These are phyloP conservation scores for Eidolon helvum DNA, from an alignment of 2,113 vertebrate genomes.

Conservation along the genomic window DNA sequence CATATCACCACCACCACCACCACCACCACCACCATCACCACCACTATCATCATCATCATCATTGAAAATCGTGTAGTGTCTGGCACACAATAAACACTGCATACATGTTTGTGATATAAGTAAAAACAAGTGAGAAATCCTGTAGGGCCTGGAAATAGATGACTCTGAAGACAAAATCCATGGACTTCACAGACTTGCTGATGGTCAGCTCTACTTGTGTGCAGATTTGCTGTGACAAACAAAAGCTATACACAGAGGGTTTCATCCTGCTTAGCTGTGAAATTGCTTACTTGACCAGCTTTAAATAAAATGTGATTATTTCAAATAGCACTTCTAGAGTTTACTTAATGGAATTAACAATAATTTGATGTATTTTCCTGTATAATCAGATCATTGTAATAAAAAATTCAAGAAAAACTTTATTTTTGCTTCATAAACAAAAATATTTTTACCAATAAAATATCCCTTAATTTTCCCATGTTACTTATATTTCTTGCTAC, in stretches of 20 bases:
- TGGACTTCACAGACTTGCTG: not conserved
- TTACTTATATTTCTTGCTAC: conserved; percentile 14
- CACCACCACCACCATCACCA: too few relatives aligned
- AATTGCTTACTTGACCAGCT: not conserved
- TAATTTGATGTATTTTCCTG: not conserved
- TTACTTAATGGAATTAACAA: not conserved
- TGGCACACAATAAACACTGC: not conserved
- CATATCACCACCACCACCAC: not conserved
- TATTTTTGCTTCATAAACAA: not conserved
- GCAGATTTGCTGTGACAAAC: not conserved
- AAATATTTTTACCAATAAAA: not conserved
- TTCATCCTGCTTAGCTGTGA: not conserved
- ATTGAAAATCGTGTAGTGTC: not conserved
- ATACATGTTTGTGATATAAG: not conserved
- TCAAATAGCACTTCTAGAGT: not conserved
- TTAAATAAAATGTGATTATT: not conserved
- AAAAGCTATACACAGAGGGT: not conserved
- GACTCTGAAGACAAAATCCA: not conserved
- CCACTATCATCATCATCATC: not conserved
- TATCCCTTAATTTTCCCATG: not conserved
- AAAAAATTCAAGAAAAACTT: not conserved
- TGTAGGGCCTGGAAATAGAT: not conserved
- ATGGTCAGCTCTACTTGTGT: not conserved
- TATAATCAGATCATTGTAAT: not conserved
- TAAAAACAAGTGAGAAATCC: not conserved